phyloP scores from a whole-genome alignment of 2,113 vertebrate genomes.

The Pedetes capensis region DNA sequence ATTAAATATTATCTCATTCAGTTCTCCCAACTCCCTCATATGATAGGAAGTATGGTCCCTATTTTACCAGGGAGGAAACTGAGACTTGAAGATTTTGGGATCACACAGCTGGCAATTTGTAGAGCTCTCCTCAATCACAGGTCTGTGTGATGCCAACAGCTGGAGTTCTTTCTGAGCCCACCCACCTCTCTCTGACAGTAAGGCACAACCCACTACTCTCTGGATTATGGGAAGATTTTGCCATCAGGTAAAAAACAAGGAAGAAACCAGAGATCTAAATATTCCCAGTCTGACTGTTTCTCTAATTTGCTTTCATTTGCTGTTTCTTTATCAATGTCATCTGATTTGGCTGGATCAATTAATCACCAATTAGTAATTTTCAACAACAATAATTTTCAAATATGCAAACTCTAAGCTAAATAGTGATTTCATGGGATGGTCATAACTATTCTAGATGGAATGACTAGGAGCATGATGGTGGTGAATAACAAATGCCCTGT shows the following conservation, averaged over 20 bases:
- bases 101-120: background rate
- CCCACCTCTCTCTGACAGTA: background rate
- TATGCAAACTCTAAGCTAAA: background rate
- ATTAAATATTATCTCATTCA: background rate
- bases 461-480: too few relatives aligned
- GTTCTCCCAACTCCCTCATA: background rate
- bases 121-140: background rate
- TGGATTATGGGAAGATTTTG: background rate
- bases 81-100: background rate
- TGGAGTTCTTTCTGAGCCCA: background rate
- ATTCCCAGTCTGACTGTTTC: background rate
- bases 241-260: background rate
- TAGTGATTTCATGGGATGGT: background rate
- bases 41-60: background rate
- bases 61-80: background rate
- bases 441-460: background rate
- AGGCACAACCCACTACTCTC: background rate
- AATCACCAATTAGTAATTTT: background rate
- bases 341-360: background rate
- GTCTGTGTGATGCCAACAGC: background rate
- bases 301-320: background rate
- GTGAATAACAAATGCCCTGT: background rate
- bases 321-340: background rate
- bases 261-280: background rate
- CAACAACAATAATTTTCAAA: constrained; percentile 19